phyloP scores from a whole-genome alignment of 2,797 vertebrate species.

The Acanthurus lineatus region DNA sequence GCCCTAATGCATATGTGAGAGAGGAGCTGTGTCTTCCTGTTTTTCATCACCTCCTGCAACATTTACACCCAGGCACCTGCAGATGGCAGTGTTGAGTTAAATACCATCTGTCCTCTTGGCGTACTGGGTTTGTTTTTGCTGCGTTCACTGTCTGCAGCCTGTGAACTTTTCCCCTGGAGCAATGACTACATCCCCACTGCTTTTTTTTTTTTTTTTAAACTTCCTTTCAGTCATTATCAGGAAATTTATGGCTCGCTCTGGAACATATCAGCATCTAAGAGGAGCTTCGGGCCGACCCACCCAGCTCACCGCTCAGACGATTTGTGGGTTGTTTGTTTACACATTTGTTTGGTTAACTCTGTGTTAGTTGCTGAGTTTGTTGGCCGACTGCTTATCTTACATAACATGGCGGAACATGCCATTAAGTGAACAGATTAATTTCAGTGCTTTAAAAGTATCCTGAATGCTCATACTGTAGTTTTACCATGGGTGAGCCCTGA shows the following conservation, averaged over 20 bases:
- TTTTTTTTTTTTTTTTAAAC: conserved; percentile 19
- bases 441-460: neutral
- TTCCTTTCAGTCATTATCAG: conserved; percentile 24
- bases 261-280: conserved; percentile 7
- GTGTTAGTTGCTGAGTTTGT: neutral
- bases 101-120: neutral
- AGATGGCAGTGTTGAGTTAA: conserved; percentile 73
- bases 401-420: neutral
- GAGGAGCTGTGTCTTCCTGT: conserved; percentile 1
- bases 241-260: conserved; percentile 37
- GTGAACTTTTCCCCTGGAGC: conserved; percentile 42
- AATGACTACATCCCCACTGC: conserved; percentile 35
- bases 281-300: conserved; percentile 20
- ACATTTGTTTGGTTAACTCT: conserved; percentile 2
- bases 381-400: conserved; percentile 7
- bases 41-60: neutral
- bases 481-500: neutral
- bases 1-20: neutral
- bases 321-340: conserved; percentile 10
- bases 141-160: conserved; percentile 29
- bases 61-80: conserved; percentile 44
- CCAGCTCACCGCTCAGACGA: neutral
- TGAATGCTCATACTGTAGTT: conserved; percentile 10
- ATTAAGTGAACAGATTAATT: conserved; percentile 6
- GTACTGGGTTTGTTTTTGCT: conserved; percentile 13